phyloP scores from a whole-genome alignment of 1,140 invertebrate genomes.

The Mercenaria mercenaria region DNA sequence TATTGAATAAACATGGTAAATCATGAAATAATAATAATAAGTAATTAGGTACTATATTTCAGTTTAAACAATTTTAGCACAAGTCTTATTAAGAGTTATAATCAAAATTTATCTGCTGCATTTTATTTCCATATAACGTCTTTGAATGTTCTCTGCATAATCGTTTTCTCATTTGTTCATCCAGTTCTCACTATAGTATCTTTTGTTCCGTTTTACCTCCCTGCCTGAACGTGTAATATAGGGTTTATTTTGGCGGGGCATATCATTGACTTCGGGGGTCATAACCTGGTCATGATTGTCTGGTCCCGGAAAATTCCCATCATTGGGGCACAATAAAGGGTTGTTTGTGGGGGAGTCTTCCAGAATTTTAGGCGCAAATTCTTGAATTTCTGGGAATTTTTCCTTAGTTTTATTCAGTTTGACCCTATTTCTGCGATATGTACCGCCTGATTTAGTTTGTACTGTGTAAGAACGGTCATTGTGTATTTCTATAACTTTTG shows the following conservation, averaged over 20 bases:
- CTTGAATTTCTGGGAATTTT: constrained; percentile 18
- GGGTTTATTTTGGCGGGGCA: neutral
- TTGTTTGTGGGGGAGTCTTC: neutral
- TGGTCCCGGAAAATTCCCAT: neutral
- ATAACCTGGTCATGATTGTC: neutral
- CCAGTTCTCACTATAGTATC: neutral
- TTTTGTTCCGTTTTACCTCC: constrained; percentile 7
- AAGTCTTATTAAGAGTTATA: too few relatives aligned
- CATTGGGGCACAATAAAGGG: neutral
- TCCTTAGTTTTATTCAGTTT: constrained; percentile 22
- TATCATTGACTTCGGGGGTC: neutral
- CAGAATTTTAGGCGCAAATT: neutral
- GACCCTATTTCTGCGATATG: constrained; percentile 8
- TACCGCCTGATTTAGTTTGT: constrained; percentile 1
- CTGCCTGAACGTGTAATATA: constrained; percentile 11
- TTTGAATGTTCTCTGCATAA: neutral
- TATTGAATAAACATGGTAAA: too few relatives aligned
- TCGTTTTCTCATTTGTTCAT: neutral
- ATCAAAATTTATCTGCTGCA: too few relatives aligned
- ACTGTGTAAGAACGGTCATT: constrained; percentile 10
- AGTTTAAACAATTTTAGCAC: too few relatives aligned
- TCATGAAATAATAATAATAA: too few relatives aligned
- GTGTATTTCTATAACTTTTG: constrained; percentile 16
- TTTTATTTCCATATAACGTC: too few relatives aligned
- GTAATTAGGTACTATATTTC: too few relatives aligned